These are phyloP conservation scores for Stegodyphus mimosarum DNA, from an alignment of 1,140 invertebrate species.

Conservation along the genomic window DNA sequence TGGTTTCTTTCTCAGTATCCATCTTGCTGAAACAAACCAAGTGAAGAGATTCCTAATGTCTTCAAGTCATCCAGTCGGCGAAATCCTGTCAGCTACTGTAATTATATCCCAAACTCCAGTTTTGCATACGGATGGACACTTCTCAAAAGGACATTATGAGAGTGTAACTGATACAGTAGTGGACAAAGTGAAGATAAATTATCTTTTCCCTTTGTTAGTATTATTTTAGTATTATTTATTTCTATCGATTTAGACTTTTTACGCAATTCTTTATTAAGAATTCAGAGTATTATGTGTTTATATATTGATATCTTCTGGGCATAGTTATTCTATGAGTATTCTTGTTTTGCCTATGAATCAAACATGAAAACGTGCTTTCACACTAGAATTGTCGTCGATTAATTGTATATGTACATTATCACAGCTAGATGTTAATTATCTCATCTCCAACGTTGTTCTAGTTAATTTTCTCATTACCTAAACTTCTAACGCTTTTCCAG, in stretches of 20 bases:
- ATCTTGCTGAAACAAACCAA: constrained; percentile 4
- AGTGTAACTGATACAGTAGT: background rate
- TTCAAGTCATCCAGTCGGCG: constrained; percentile 15
- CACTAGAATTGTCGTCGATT: no score
- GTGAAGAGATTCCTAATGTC: constrained; percentile 35
- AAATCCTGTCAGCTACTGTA: background rate
- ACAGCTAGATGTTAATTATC: no score
- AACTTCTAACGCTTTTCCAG: no score
- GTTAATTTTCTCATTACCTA: no score
- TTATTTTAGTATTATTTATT: background rate
- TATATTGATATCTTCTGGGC: background rate
- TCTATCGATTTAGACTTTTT: background rate
- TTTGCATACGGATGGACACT: background rate
- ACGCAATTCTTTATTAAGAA: background rate
- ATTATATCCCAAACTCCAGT: background rate
- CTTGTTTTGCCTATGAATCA: background rate
- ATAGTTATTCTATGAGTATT: background rate
- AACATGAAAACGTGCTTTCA: no score
- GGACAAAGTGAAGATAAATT: constrained; percentile 31
- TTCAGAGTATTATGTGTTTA: background rate
- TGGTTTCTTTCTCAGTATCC: background rate
- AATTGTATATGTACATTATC: no score
- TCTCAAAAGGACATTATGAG: background rate
- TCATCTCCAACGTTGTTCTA: no score
- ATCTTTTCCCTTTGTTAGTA: constrained; percentile 45